Conservation (phyloP, 1,140 invertebrate genomes). For the Drosophila repleta region DNA sequence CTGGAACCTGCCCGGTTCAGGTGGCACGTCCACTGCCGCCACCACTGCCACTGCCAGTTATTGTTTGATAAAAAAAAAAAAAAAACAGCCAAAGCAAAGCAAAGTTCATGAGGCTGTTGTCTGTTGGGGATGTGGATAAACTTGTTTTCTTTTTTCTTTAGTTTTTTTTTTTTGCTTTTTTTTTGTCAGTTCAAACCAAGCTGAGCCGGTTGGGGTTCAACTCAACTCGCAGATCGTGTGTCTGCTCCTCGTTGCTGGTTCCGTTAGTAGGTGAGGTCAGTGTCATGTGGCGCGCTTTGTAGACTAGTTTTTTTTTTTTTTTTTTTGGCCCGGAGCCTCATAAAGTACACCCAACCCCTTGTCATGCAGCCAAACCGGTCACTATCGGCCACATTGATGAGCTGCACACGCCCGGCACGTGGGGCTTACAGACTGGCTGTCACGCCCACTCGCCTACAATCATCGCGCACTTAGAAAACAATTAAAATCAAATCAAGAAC, state of each 20-base stretch:
- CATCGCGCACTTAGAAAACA: conserved; percentile 70
- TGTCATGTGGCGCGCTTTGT: conserved; percentile 75
- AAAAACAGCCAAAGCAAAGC: conserved; percentile 53
- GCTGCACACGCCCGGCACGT: conserved; percentile 28
- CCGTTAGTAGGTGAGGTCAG: conserved; percentile 82
- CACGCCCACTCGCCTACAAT: conserved; percentile 33
- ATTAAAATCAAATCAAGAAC: conserved; percentile 67
- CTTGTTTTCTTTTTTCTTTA: conserved; percentile 52
- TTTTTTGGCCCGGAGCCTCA: conserved; percentile 55
- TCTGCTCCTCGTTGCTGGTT: conserved; percentile 43
- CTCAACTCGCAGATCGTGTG: conserved; percentile 37
- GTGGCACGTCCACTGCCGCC: conserved; percentile 52
- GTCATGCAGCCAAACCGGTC: conserved; percentile 14
- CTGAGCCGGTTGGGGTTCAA: conserved; percentile 56
- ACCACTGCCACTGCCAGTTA: conserved; percentile 39
- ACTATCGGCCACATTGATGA: conserved; percentile 6
- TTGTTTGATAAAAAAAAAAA: conserved; percentile 63
- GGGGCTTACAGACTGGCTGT: conserved; percentile 36
- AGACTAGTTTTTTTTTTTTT: conserved; percentile 59
- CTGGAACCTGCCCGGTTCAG: conserved; percentile 41
- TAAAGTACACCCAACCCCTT: neutral
- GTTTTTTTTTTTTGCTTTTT: conserved; percentile 3
- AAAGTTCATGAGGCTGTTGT: conserved; percentile 50
- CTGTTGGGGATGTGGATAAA: conserved; percentile 74
- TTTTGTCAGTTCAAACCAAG: conserved; percentile 61